Percentiles rank a stretch among this genome's conserved stretches.
These are phyloP conservation scores for Pseudomugil tenellus DNA, from an alignment of 2,797 vertebrate species.

Conservation along the genomic window DNA sequence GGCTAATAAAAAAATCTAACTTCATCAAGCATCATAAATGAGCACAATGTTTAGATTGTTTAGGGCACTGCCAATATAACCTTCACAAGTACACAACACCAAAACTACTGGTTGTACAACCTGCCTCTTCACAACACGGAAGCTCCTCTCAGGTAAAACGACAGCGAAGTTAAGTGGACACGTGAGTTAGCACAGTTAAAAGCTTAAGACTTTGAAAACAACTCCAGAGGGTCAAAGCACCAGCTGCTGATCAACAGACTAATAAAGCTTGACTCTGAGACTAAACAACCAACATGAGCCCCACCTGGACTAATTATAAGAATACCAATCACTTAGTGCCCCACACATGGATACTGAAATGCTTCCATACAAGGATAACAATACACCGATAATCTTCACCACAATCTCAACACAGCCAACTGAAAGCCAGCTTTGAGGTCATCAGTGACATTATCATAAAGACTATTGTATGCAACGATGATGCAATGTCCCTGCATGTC, in stretches of 20 bases:
- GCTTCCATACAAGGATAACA: background rate
- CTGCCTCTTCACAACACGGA: background rate
- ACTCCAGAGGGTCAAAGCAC: background rate
- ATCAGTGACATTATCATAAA: background rate
- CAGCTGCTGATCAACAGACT: background rate
- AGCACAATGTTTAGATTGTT: background rate
- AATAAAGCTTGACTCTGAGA: background rate
- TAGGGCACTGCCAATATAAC: background rate
- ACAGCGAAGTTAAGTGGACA: background rate
- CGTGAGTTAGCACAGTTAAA: background rate
- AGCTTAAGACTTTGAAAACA: background rate
- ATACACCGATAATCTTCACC: background rate
- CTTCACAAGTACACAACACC: background rate
- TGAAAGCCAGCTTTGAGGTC: conserved; percentile 1
- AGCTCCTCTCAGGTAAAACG: background rate
- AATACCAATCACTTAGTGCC: background rate
- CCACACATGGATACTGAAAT: conserved; percentile 8
- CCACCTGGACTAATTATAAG: background rate
- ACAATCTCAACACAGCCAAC: background rate
- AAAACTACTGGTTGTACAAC: background rate
- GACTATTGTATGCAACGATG: background rate
- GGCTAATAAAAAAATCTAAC: too few species aligned
- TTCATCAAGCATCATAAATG: too few species aligned
- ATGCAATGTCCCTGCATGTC: background rate
- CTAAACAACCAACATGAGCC: background rate